phyloP scores from a whole-genome alignment of 92 coral and sea anemone species.

The Anthopleura xanthogrammica region DNA sequence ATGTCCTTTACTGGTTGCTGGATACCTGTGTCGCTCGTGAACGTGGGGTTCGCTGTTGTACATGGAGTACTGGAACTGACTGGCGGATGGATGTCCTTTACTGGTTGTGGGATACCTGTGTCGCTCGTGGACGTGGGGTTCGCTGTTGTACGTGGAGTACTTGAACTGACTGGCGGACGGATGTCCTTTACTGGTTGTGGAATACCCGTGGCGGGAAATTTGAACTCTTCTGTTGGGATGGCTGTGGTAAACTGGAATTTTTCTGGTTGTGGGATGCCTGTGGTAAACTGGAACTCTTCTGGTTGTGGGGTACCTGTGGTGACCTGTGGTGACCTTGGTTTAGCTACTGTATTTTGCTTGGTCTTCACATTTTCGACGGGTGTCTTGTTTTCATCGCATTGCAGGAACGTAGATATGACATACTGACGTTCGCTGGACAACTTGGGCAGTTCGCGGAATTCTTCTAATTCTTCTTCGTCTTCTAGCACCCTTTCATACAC shows the following conservation, averaged over 20 bases:
- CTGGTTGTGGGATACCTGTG: neutral
- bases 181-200: conserved; percentile 7
- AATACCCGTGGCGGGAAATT: neutral
- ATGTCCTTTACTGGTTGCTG: neutral
- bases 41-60: neutral
- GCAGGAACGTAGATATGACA: conserved; percentile 23
- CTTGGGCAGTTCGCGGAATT: conserved; percentile 10
- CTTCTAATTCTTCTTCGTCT: conserved; percentile 26
- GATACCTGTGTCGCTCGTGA: neutral
- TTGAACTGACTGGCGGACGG: conserved; percentile 3
- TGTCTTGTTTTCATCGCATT: conserved; percentile 4
- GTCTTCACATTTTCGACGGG: conserved; percentile 2
- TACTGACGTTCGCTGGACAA: conserved; percentile 18
- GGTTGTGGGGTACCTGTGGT: no score
- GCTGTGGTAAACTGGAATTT: neutral
- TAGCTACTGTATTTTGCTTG: neutral
- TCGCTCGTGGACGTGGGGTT: neutral
- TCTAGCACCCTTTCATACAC: conserved; percentile 29
- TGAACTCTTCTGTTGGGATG: no score
- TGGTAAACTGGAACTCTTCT: neutral
- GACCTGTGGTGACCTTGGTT: neutral
- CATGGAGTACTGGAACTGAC: neutral
- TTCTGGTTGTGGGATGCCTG: conserved; percentile 10
- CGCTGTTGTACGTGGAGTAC: neutral
- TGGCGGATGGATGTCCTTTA: neutral